phyloP scores from a whole-genome alignment of 2,888 invertebrate species.

The Coelopa pilipes region DNA sequence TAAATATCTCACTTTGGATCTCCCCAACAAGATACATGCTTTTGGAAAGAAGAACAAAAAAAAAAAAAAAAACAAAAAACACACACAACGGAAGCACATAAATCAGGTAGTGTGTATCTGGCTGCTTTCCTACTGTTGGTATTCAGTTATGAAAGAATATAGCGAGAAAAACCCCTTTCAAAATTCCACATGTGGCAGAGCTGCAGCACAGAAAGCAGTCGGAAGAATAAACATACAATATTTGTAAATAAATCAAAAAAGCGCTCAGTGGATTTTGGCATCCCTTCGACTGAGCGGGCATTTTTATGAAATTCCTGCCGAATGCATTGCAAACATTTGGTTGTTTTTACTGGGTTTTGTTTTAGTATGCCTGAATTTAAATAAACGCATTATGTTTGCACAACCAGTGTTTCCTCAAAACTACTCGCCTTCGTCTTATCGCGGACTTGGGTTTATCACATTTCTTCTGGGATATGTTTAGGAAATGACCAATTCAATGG shows the following conservation, averaged over 20 bases:
- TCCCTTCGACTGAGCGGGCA: too few species aligned
- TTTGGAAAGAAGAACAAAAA: too few species aligned
- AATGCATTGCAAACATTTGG: slow-evolving; percentile 14
- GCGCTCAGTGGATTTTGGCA: background rate
- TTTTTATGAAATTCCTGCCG: slow-evolving; percentile 1
- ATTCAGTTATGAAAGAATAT: background rate
- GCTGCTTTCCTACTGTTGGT: background rate
- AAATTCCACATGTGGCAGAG: background rate
- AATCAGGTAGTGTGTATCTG: slow-evolving; percentile 6
- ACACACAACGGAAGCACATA: slow-evolving; percentile 19
- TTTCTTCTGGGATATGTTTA: too few species aligned
- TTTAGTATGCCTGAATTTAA: slow-evolving; percentile 3
- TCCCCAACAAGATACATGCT: too few species aligned
- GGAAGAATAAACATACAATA: background rate
- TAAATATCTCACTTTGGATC: too few species aligned
- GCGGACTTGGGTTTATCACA: background rate
- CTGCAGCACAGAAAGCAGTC: background rate
- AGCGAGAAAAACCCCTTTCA: background rate
- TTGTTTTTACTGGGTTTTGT: slow-evolving; percentile 7
- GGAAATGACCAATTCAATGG: too few species aligned
- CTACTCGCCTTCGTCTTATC: slow-evolving; percentile 15
- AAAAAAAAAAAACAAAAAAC: too few species aligned
- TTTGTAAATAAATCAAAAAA: slow-evolving; percentile 14
- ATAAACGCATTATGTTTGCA: background rate
- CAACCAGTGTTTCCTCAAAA: background rate